Conservation (phyloP, 1,140 invertebrate species). For the Musca domestica region DNA sequence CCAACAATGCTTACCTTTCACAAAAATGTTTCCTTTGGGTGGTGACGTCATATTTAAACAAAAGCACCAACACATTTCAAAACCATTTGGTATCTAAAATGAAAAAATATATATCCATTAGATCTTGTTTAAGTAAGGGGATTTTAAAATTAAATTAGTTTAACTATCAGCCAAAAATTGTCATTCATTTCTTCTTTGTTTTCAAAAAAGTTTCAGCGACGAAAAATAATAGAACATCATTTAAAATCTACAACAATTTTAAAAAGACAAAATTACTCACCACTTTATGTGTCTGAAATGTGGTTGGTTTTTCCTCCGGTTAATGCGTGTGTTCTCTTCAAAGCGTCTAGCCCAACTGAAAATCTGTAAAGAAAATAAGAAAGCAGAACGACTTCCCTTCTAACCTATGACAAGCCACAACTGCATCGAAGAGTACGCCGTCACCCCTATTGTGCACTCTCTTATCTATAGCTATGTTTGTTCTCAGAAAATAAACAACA, state of each 20-base stretch:
- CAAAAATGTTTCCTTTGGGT: background rate
- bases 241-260: background rate
- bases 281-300: too few species aligned
- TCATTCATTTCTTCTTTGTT: slow-evolving; percentile 16
- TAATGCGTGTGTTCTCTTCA: background rate
- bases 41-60: background rate
- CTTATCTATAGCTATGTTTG: too few species aligned
- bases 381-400: slow-evolving; percentile 23
- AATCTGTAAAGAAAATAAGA: slow-evolving; percentile 4
- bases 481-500: too few species aligned
- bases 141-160: background rate
- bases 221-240: slow-evolving; percentile 33
- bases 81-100: background rate
- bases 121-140: background rate
- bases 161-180: slow-evolving; percentile 7
- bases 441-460: too few species aligned
- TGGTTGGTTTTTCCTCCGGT: too few species aligned
- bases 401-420: background rate
- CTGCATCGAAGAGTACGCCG: too few species aligned
- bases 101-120: background rate
- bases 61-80: background rate
- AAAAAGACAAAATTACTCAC: too few species aligned
- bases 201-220: slow-evolving; percentile 28
- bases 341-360: background rate
- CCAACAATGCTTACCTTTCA: too few species aligned